A percentile compares a stretch with the other conserved stretches of the same genome.
Conservation (phyloP, 1,140 invertebrate species). For the Drosophila ananassae region DNA sequence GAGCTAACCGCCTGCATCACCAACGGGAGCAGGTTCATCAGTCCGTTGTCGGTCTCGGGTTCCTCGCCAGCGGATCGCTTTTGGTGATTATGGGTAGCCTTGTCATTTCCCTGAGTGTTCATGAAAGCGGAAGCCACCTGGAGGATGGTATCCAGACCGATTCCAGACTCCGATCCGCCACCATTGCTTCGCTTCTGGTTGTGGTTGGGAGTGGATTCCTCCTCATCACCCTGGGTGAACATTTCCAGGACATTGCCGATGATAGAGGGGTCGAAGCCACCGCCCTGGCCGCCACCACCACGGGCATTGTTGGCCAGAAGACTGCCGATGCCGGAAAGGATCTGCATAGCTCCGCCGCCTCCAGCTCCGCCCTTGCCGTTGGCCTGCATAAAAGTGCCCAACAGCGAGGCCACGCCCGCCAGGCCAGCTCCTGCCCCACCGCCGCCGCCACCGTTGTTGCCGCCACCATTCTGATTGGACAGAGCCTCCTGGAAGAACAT, state of each 20-base stretch:
- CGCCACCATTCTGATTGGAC: slow-evolving; percentile 84
- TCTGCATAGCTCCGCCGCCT: slow-evolving; percentile 79
- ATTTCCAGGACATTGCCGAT: slow-evolving; percentile 84
- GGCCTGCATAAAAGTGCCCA: slow-evolving; percentile 86
- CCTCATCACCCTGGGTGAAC: slow-evolving; percentile 80
- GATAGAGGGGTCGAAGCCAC: slow-evolving; percentile 84
- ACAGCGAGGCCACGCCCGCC: slow-evolving; percentile 81
- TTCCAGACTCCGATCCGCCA: slow-evolving; percentile 58
- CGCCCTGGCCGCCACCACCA: slow-evolving; percentile 43
- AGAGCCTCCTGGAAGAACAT: slow-evolving; percentile 86
- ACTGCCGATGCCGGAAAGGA: slow-evolving; percentile 84
- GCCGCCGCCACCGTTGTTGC: slow-evolving; percentile 70
- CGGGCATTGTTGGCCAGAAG: slow-evolving; percentile 73
- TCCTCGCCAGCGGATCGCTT: slow-evolving; percentile 56
- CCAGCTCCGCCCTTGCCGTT: slow-evolving; percentile 82
- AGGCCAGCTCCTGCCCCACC: slow-evolving; percentile 84
- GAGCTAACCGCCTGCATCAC: slow-evolving; percentile 87
- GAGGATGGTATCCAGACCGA: slow-evolving; percentile 86
- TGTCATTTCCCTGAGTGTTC: slow-evolving; percentile 79
- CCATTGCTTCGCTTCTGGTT: slow-evolving; percentile 52
- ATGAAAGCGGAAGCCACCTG: slow-evolving; percentile 87
- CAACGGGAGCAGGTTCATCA: slow-evolving; percentile 87
- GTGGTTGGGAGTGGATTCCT: slow-evolving; percentile 43
- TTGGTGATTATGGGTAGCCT: slow-evolving; percentile 58
- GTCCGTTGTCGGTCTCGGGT: slow-evolving; percentile 84